Base-by-base conservation (phyloP, 2,888 invertebrate genomes). In the Entomobrya multifasciata region DNA sequence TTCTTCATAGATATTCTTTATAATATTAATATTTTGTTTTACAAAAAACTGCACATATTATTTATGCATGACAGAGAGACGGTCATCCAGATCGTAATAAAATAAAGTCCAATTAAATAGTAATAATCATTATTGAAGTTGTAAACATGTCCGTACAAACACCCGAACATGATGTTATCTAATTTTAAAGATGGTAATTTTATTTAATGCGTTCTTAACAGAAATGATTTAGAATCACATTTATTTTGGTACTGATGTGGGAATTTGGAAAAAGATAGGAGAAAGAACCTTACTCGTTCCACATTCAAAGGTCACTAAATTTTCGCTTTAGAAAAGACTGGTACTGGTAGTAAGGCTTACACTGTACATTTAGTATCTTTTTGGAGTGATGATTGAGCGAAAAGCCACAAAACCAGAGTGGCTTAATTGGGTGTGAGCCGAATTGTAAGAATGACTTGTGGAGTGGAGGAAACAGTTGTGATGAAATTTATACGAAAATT, bases 241-340 rank as follows among this genome's bases (percentile, higher is more conserved):
- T 10, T 47, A 22, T 3, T 25, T 44, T 74, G 4, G 44, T 47
- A n/a, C 76, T 81, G 86, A 81, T 87, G 86, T 86, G 65, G 55
- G 15, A 36, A 36, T 57, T 83, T 76, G n/a, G 97, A 97, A 92
- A 97, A 97, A 93, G 97, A 97, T 92, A 96, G 97, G 89, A 97
- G 97, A 94, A 98, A 98, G 95, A 99, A 99, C 93, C 99, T 99
- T 94, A 99, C 99, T 93, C 94, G 99, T 93, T 99, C 99, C 89
- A 99, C 99, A 89, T 99, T 99, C 94, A 98, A 98, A 92, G 99
- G 99, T 41, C 99, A 99, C 93, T 99, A 99, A 95, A 99, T 99
- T 92, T 99, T 99, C 94, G 99, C 99, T 88, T 94, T 99, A 92
- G 99, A 99, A 94, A 99, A 99, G 94, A 99, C 99, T n/a, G n/a